A percentile compares a stretch with the other conserved stretches of the same genome.
Conservation (phyloP, 1,140 invertebrate species). For the Galleria mellonella region DNA sequence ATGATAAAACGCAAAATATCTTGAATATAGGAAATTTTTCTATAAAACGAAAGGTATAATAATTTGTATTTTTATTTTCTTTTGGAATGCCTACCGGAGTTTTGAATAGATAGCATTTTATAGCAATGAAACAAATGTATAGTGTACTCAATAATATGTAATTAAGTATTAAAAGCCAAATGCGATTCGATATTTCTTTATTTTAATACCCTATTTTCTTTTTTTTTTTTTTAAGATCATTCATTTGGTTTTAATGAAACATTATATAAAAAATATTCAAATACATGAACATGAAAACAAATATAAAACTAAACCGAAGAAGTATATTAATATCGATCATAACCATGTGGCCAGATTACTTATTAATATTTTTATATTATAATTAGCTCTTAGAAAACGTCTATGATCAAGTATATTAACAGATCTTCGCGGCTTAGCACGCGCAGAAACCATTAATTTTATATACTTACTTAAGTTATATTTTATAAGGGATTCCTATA, state of each 20-base stretch:
- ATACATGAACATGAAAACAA: no score
- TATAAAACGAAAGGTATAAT: constrained; percentile 67
- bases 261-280: no score
- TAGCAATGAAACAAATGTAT: constrained; percentile 71
- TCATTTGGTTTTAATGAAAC: no score
- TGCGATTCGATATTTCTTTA: constrained; percentile 39
- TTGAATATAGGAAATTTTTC: constrained; percentile 69
- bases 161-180: constrained; percentile 73
- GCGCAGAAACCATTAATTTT: no score
- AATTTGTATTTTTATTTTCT: constrained; percentile 64
- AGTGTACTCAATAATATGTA: constrained; percentile 71
- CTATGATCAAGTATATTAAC: no score
- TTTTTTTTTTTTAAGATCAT: background rate
- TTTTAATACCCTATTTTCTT: background rate
- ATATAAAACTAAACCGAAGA: no score
- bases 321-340: no score
- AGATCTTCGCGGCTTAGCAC: no score
- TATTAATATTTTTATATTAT: no score
- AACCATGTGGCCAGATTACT: background rate
- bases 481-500: no score
- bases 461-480: no score
- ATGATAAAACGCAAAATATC: constrained; percentile 68
- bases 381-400: no score
- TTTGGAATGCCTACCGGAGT: constrained; percentile 68
- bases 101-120: constrained; percentile 73